Base-by-base conservation (phyloP, 2,113 vertebrate species). In the Trichomycterus rosablanca region DNA sequence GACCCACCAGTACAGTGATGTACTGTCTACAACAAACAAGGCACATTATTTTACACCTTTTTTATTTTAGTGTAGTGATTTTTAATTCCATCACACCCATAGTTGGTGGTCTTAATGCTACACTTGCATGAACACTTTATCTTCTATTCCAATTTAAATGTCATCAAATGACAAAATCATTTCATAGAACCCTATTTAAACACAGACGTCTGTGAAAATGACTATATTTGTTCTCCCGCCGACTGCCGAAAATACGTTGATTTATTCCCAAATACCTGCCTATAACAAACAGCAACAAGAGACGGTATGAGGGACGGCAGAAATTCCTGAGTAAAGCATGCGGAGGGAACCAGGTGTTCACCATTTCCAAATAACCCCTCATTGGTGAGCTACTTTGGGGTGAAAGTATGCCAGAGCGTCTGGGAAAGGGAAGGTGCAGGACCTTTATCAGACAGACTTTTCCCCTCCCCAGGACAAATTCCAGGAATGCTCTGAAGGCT, bases 331-430 rank as follows among this genome's bases (percentile, higher is more conserved):
- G 62, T 43, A 26, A 46, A 51, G 43, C 37, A 18, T 19, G 26
- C 14, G 7, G 20, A 5, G 7, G 2, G 22, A 66, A 82, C 74
- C 84, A 85, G 83, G 76, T 85, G 83, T 81, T 76, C 72, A 63
- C 68, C 76, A 56, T 74, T 76, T 69, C 70, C 39, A 37, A 14
- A 52, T 30, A 67, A 32, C 57, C 50, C 50, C 40, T 68, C 43
- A 61, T 46, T 50, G 59, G 50, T 7, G 61, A 74, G 73, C 67
- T 71, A 59, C 46, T 66, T 76, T 70, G 56, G 72, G 28, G 73
- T 23, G 37, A 74, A 84, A 83, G 72, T 76, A 82, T 83, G 78
- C 80, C 75, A 78, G 68, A 69, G 64, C 6, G 75, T 77, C 74
- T 81, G 76, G 54, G 58, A 15, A 15, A 58, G 49, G 51, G 66